phyloP scores from a whole-genome alignment of 2,113 vertebrate genomes.

The Tautogolabrus adspersus region DNA sequence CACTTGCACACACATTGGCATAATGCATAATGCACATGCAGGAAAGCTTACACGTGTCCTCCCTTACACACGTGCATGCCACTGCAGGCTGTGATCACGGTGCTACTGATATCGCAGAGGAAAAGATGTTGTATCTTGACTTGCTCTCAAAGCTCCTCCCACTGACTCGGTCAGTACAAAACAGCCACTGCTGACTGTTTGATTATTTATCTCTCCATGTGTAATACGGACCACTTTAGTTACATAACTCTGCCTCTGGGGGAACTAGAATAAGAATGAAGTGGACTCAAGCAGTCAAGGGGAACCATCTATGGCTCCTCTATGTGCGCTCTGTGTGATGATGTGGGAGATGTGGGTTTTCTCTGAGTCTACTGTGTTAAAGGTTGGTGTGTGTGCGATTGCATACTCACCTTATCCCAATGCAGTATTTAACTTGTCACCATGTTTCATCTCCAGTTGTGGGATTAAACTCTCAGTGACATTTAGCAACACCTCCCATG shows the following conservation, averaged over 20 bases:
- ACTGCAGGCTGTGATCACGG: constrained; percentile 21
- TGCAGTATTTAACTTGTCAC: constrained; percentile 48
- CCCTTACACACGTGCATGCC: background rate
- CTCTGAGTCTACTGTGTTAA: constrained; percentile 10
- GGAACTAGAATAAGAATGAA: constrained; percentile 59
- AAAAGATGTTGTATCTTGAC: constrained; percentile 19
- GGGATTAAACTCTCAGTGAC: background rate
- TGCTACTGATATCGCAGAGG: background rate
- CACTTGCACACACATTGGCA: background rate
- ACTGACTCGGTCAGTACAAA: constrained; percentile 56
- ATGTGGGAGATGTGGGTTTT: constrained; percentile 47
- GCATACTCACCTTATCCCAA: background rate
- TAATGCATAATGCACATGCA: constrained; percentile 13
- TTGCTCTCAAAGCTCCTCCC: constrained; percentile 45
- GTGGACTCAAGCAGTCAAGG: constrained; percentile 59
- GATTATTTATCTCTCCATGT: constrained; percentile 72
- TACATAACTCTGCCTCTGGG: constrained; percentile 71
- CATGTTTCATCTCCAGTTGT: constrained; percentile 23
- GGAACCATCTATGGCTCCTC: constrained; percentile 50
- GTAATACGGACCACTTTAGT: constrained; percentile 70
- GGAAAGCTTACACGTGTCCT: constrained; percentile 20
- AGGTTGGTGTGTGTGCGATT: background rate
- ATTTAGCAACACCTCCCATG: constrained; percentile 3
- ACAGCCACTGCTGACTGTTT: constrained; percentile 54
- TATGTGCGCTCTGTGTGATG: constrained; percentile 40